Percentiles rank a stretch among this genome's conserved stretches.
phyloP scores from a whole-genome alignment of 2,113 vertebrate genomes.

The Seriola dumerili region DNA sequence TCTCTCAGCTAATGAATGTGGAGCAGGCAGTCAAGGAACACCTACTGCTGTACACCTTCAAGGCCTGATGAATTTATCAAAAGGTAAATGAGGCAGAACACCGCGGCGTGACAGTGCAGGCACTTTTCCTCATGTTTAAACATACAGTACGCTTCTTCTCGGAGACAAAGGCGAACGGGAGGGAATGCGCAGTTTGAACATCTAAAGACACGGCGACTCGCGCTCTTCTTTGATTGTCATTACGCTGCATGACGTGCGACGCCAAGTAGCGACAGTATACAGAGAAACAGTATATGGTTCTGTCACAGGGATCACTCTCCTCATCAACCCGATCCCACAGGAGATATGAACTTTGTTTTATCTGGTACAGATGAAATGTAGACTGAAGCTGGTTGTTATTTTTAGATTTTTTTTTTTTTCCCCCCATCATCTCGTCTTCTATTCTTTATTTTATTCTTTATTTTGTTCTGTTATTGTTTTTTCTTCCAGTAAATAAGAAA shows the following conservation, averaged over 20 bases:
- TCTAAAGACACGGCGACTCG: not conserved
- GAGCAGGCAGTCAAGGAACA: constrained; percentile 63
- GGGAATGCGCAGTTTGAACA: not conserved
- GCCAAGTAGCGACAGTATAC: not conserved
- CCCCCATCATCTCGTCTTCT: not conserved
- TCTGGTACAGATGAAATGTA: not conserved
- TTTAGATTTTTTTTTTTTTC: not conserved
- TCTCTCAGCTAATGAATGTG: constrained; percentile 67
- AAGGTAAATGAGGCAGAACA: constrained; percentile 76
- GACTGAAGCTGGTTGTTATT: not conserved
- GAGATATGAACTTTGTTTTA: not conserved
- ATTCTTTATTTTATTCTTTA: not conserved
- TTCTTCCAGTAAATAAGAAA: not conserved
- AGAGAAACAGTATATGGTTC: not conserved
- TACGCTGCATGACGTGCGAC: not conserved
- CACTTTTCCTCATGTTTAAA: constrained; percentile 58
- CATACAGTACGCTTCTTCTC: not conserved
- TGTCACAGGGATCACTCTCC: not conserved
- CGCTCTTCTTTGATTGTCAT: not conserved
- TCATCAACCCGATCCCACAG: not conserved
- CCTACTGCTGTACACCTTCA: constrained; percentile 60
- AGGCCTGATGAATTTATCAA: constrained; percentile 74
- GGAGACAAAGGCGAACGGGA: constrained; percentile 8
- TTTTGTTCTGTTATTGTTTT: not conserved
- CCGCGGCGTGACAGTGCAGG: constrained; percentile 7